These are phyloP conservation scores for Acronicta leporina DNA, from an alignment of 2,888 invertebrate genomes.

Conservation along the genomic window DNA sequence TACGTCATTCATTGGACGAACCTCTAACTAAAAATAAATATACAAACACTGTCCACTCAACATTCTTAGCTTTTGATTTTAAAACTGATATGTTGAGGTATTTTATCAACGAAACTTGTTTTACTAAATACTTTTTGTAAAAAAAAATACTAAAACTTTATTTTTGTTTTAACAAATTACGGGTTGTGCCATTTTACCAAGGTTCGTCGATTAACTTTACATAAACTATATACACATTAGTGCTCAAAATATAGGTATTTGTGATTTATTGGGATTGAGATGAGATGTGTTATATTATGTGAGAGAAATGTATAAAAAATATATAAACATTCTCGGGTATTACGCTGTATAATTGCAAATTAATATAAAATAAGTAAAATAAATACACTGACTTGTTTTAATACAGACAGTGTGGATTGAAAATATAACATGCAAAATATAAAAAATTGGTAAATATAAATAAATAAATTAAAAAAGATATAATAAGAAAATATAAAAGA, in stretches of 20 bases:
- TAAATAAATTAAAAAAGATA: conserved; percentile 61
- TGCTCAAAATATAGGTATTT: conserved; percentile 58
- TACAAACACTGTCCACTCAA: conserved; percentile 84
- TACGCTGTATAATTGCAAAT: conserved; percentile 66
- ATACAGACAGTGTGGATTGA: conserved; percentile 57
- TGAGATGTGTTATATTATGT: conserved; percentile 76
- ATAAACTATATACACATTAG: conserved; percentile 61
- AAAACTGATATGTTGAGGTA: conserved; percentile 48
- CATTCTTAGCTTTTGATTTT: conserved; percentile 80
- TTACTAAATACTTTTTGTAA: neutral
- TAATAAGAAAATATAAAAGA: conserved; percentile 50
- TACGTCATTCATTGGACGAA: conserved; percentile 71
- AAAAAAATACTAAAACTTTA: too few species aligned
- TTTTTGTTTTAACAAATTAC: neutral
- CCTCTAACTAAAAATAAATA: conserved; percentile 61
- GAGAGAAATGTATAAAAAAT: conserved; percentile 64
- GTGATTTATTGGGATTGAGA: conserved; percentile 54
- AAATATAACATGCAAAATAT: conserved; percentile 76
- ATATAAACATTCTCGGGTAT: conserved; percentile 59
- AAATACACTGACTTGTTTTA: conserved; percentile 52
- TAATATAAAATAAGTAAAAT: conserved; percentile 54
- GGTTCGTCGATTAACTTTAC: conserved; percentile 63
- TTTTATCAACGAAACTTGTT: conserved; percentile 69
- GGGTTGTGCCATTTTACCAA: conserved; percentile 34
- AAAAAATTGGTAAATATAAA: conserved; percentile 56